Conservation (phyloP, 1,140 invertebrate genomes). For the Macrosteles quadrilineatus region DNA sequence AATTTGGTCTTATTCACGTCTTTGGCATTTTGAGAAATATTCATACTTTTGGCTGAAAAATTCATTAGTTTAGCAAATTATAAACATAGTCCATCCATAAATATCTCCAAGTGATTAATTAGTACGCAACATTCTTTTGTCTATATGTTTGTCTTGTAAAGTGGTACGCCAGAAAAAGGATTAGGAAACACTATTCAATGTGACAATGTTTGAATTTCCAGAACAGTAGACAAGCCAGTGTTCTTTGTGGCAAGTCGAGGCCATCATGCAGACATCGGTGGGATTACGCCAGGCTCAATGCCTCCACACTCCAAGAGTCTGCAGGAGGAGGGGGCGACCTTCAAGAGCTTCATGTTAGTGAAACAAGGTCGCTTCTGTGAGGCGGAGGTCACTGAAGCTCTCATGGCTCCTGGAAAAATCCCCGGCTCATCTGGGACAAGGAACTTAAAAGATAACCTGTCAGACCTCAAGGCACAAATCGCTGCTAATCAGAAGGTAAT, state of each 20-base stretch:
- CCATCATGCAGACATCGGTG: conserved; percentile 99
- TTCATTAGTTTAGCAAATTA: too few relatives aligned
- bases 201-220: too few relatives aligned
- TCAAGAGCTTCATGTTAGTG: conserved; percentile 93
- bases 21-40: too few relatives aligned
- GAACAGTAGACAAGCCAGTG: conserved; percentile 63
- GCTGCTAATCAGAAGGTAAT: conserved; percentile 91
- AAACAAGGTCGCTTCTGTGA: conserved; percentile 74
- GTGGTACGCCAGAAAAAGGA: too few relatives aligned
- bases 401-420: conserved; percentile 74
- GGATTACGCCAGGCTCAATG: conserved; percentile 98
- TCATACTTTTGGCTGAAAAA: too few relatives aligned
- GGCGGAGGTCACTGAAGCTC: conserved; percentile 68
- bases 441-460: conserved; percentile 92
- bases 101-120: too few relatives aligned
- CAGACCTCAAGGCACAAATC: conserved; percentile 95
- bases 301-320: conserved; percentile 92
- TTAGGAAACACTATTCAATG: too few relatives aligned
- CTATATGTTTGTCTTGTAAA: too few relatives aligned
- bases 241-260: conserved; percentile 99
- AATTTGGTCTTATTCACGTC: too few relatives aligned
- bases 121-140: too few relatives aligned
- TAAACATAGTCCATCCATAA: too few relatives aligned
- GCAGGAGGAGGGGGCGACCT: conserved; percentile 90
- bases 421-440: conserved; percentile 75